A percentile compares a stretch with the other conserved stretches of the same genome.
Evolutionary conservation across 1,140 invertebrate species (phyloP).

Genomic region (Drosophila varians): DNA sequence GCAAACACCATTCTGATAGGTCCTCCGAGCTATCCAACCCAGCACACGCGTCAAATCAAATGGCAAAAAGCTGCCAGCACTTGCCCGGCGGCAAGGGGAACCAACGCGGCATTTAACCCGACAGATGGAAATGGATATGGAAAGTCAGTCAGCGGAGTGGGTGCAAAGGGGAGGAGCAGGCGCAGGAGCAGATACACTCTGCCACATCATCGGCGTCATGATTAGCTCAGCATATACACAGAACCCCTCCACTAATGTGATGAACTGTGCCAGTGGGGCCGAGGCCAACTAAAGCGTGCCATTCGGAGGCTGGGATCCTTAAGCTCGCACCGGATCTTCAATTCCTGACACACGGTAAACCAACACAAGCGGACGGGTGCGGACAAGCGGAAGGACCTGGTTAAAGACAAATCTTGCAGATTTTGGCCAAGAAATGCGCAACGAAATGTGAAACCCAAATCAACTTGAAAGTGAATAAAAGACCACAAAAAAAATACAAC

Average conservation of each 20-base stretch:
- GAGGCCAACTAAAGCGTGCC: slow-evolving; percentile 7
- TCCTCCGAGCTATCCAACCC: slow-evolving; percentile 2
- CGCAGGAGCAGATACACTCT: slow-evolving; percentile 13
- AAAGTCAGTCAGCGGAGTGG: slow-evolving; percentile 4
- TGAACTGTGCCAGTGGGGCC: slow-evolving; percentile 53
- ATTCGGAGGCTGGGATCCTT: slow-evolving; percentile 1
- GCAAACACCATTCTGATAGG: slow-evolving; percentile 36
- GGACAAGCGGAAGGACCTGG: slow-evolving; percentile 43
- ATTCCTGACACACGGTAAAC: slow-evolving; percentile 14
- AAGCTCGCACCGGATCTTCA: slow-evolving; percentile 30
- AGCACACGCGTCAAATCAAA: slow-evolving; percentile 57
- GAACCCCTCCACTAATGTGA: slow-evolving; percentile 33
- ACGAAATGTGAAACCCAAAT: slow-evolving; percentile 58
- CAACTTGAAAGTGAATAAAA: slow-evolving; percentile 65
- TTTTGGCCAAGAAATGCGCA: slow-evolving; percentile 74
- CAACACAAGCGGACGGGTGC: slow-evolving; percentile 15
- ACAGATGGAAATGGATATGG: slow-evolving; percentile 29
- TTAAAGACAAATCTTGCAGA: slow-evolving; percentile 64
- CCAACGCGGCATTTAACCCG: slow-evolving; percentile 41
- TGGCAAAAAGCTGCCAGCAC: slow-evolving; percentile 57
- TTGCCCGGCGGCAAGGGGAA: slow-evolving; percentile 10
- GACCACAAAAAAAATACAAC: slow-evolving; percentile 19
- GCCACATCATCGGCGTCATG: slow-evolving; percentile 54
- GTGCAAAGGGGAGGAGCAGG: not conserved
- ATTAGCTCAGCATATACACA: slow-evolving; percentile 57